Conservation (phyloP, 2,888 invertebrate species). For the Dione vanillae region DNA sequence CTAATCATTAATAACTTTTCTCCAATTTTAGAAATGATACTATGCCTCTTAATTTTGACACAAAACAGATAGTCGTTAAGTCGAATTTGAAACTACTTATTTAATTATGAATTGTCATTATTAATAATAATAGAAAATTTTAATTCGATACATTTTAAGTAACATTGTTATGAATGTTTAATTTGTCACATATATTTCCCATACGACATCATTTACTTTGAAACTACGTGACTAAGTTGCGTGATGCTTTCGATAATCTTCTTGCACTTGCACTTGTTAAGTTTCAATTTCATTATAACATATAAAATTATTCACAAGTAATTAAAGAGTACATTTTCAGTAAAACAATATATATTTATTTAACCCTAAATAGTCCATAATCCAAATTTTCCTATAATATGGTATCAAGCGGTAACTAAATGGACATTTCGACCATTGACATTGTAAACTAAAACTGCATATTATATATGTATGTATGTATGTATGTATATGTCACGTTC, state of each 20-base stretch:
- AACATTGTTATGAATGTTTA: background rate
- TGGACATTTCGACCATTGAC: no score
- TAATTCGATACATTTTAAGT: background rate
- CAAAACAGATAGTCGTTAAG: background rate
- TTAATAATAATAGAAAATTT: no score
- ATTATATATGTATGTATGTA: no score
- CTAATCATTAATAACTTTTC: background rate
- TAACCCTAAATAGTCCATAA: no score
- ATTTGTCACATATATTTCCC: conserved; percentile 3
- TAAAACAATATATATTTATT: no score
- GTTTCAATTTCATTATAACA: conserved; percentile 9
- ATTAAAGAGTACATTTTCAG: background rate
- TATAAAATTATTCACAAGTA: background rate
- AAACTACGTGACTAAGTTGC: conserved; percentile 22
- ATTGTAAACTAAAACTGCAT: no score
- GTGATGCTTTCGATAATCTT: conserved; percentile 12
- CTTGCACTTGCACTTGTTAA: background rate
- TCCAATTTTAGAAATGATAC: background rate
- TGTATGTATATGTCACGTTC: no score
- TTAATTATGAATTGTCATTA: background rate
- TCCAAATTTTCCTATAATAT: no score
- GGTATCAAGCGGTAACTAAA: no score
- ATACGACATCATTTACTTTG: background rate
- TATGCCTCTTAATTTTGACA: background rate
- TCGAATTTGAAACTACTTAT: background rate